Conservation (phyloP, 2,113 vertebrate species). For the Nerophis ophidion region DNA sequence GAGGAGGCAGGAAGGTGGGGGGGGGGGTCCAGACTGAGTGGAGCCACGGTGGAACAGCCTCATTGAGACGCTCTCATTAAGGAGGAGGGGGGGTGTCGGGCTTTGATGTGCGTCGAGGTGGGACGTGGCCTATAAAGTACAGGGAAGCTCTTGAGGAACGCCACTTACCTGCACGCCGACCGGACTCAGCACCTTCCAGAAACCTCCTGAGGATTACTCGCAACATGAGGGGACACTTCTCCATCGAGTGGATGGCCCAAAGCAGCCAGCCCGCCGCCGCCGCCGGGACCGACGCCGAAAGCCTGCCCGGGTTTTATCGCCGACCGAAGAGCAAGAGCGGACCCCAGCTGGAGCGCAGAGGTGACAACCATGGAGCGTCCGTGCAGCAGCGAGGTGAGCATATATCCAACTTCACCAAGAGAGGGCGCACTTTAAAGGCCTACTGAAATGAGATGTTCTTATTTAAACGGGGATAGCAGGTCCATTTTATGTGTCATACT, state of each 20-base stretch:
- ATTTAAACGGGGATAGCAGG: too few relatives aligned
- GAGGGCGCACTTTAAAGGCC: too few relatives aligned
- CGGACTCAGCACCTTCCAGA: not conserved
- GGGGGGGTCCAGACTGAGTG: constrained; percentile 66
- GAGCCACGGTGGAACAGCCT: constrained; percentile 73
- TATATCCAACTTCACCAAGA: too few relatives aligned
- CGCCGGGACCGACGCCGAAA: constrained; percentile 60
- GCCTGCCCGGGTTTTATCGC: constrained; percentile 69
- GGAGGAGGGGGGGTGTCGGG: constrained; percentile 40
- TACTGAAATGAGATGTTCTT: too few relatives aligned
- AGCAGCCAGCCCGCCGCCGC: constrained; percentile 55
- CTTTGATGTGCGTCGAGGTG: constrained; percentile 45
- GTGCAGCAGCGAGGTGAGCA: constrained; percentile 7
- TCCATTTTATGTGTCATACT: too few relatives aligned
- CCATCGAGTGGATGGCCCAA: constrained; percentile 76
- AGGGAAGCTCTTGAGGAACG: not conserved
- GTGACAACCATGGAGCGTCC: not conserved
- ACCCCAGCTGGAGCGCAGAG: constrained; percentile 11
- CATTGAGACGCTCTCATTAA: constrained; percentile 75
- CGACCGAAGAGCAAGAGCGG: not conserved
- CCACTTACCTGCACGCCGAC: not conserved
- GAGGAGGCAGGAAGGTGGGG: constrained; percentile 28
- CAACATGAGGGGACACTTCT: constrained; percentile 67
- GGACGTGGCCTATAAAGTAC: constrained; percentile 61
- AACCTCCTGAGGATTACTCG: too few relatives aligned